phyloP scores from a whole-genome alignment of 2,113 vertebrate species.

The Larimichthys polyactis region DNA sequence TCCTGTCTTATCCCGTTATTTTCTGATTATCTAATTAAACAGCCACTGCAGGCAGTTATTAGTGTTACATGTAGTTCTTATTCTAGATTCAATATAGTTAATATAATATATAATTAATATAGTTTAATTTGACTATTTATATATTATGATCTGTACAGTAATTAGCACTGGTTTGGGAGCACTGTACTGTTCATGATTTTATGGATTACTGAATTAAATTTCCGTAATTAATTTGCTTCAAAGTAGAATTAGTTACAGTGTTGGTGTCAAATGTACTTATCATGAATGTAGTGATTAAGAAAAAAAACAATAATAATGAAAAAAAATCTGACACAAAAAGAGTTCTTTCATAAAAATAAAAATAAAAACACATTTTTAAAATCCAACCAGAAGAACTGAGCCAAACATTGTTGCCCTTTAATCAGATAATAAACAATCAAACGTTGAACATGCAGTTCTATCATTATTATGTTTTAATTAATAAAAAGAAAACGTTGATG shows the following conservation, averaged over 20 bases:
- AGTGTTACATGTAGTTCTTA: neutral
- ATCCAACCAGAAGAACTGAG: neutral
- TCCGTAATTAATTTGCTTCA: too few species aligned
- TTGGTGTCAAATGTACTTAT: neutral
- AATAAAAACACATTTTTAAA: neutral
- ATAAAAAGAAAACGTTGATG: too few species aligned
- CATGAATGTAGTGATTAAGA: too few species aligned
- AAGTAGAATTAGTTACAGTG: neutral
- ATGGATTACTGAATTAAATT: neutral
- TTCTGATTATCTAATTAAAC: neutral
- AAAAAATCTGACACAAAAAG: too few species aligned
- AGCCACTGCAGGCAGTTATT: neutral
- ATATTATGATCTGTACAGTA: neutral
- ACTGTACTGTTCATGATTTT: neutral
- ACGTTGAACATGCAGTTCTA: neutral
- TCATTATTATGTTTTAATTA: neutral
- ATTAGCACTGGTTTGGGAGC: neutral
- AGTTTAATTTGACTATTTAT: neutral
- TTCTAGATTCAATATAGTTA: neutral
- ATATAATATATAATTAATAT: too few species aligned
- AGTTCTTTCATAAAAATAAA: too few species aligned
- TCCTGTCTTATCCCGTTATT: neutral
- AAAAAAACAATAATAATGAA: too few species aligned
- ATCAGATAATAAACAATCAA: neutral
- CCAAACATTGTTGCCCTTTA: neutral